Evolutionary conservation across 2,113 vertebrate genomes (phyloP), one percentile per base, ranked within the genome.

Genomic region (Bostrychus sinensis): DNA sequence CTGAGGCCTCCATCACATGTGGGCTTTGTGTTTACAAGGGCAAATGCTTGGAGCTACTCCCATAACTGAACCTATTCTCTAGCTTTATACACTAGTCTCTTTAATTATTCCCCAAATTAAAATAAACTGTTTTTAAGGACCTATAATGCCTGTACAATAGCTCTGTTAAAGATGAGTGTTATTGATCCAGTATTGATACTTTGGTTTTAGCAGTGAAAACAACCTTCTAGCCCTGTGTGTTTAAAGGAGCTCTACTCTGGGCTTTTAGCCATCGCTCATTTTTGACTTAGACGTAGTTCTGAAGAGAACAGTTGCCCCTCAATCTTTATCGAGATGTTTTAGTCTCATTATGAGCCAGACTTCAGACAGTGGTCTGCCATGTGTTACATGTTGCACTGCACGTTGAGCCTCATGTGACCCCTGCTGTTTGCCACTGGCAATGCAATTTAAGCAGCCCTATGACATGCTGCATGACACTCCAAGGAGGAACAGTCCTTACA

Each of bases 391-490:
- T 84, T 83, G 86, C 81, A 74, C 84, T 84, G 70, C 85, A 85
- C 78, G 72, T 87, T 69, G 86, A 81, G 85, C 80, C 89, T 89
- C 86, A 91, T 91, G 87, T 92, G 92, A 93, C 91, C 92, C 91
- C 93, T 92, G 86, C 92, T 92, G 92, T 88, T 91, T 86, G 80
- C 81, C 86, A 78, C 86, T 79, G 89, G 85, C 88, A 88, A 85
- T 92, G 88, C 91, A 92, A 85, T 91, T 86, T 86, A 86, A 83
- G 74, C 83, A 87, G 87, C 70, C 79, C 88, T 89, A 91, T 91
- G 89, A 91, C 87, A 87, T 84, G 83, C 84, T 74, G 78, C 77
- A 74, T 86, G 82, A 84, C 85, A 85, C 72, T 79, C 81, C 75
- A 72, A n/a, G 17, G 72, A 80, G 77, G 83, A 66, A 77, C 32